A percentile compares a stretch with the other conserved stretches of the same genome.
phyloP scores from a whole-genome alignment of 2,797 vertebrate genomes.

The Pangasius macronema region DNA sequence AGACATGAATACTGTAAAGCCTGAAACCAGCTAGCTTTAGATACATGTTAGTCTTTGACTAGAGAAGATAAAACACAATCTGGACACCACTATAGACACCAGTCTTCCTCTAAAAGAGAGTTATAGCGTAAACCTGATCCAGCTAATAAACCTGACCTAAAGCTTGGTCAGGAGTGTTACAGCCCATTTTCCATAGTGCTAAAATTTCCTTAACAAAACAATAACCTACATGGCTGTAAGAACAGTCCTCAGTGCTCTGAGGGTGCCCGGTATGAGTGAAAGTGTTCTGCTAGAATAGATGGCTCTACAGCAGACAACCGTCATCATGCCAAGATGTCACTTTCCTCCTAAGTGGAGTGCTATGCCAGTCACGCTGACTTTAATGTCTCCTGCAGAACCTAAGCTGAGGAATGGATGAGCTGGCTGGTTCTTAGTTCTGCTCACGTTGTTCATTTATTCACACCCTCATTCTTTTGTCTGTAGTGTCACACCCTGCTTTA shows the following conservation, averaged over 20 bases:
- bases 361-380: neutral
- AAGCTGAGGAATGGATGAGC: slow-evolving; percentile 28
- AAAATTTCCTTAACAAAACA: neutral
- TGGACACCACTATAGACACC: neutral
- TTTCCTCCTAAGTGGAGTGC: neutral
- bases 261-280: slow-evolving; percentile 24
- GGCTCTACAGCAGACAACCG: slow-evolving; percentile 7
- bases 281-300: slow-evolving; percentile 30
- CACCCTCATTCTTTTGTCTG: neutral
- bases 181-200: neutral
- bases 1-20: slow-evolving; percentile 12
- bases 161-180: neutral
- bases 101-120: neutral
- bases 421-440: neutral
- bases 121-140: slow-evolving; percentile 8
- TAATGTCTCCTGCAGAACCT: slow-evolving; percentile 19
- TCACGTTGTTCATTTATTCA: slow-evolving; percentile 16
- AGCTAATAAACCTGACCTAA: neutral
- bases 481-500: slow-evolving; percentile 1
- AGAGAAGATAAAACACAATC: neutral
- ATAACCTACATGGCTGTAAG: neutral
- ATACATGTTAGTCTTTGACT: neutral
- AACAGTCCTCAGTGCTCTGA: neutral
- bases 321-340: slow-evolving; percentile 28
- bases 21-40: neutral